A percentile compares a stretch with the other conserved stretches of the same genome.
phyloP scores from a whole-genome alignment of 2,113 vertebrate species.

The Anser brachyrhynchus region DNA sequence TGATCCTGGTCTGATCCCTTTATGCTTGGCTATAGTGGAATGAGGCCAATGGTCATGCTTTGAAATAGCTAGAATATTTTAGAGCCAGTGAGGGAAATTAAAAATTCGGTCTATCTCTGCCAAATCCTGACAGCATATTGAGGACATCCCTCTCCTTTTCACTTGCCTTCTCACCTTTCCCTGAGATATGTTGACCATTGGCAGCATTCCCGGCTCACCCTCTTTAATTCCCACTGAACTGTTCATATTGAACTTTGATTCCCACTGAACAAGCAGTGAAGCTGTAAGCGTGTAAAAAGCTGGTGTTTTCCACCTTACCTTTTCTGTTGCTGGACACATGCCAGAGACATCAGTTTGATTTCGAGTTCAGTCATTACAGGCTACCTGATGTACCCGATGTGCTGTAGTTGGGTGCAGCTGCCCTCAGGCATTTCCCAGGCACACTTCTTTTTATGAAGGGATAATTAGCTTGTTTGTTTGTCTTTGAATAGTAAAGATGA shows the following conservation, averaged over 20 bases:
- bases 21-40: background rate
- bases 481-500: background rate
- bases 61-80: background rate
- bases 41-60: background rate
- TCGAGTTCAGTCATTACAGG: background rate
- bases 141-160: background rate
- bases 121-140: background rate
- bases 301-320: background rate
- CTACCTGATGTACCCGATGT: background rate
- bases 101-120: background rate
- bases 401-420: rapidly evolving
- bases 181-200: background rate
- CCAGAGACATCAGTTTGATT: background rate
- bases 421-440: background rate
- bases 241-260: background rate
- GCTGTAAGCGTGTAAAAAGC: background rate
- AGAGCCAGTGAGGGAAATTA: background rate
- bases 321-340: background rate
- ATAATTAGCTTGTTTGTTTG: background rate
- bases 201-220: background rate
- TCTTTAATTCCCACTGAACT: background rate
- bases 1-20: background rate
- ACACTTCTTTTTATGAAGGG: background rate
- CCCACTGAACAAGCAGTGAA: background rate
- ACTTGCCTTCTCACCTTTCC: background rate